A percentile compares a stretch with the other conserved stretches of the same genome.
phyloP scores from a whole-genome alignment of 2,888 invertebrate species.

The Cenopis cana region DNA sequence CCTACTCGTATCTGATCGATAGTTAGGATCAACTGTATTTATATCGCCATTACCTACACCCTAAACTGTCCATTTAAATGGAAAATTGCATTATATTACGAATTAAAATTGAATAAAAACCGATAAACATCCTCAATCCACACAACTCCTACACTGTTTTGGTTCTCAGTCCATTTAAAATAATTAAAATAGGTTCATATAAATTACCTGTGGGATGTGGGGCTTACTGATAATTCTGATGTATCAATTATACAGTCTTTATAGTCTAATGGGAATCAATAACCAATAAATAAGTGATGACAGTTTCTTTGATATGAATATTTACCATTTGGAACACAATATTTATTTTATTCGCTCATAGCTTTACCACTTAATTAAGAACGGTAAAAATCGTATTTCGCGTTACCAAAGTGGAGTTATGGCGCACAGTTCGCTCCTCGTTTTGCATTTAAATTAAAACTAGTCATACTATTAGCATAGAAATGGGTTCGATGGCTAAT shows the following conservation, averaged over 20 bases:
- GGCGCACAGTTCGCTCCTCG: slow-evolving; percentile 50
- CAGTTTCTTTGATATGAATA: slow-evolving; percentile 53
- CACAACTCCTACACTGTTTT: slow-evolving; percentile 18
- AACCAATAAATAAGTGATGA: slow-evolving; percentile 61
- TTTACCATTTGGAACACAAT: slow-evolving; percentile 43
- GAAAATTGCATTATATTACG: neutral
- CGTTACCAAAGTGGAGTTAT: slow-evolving; percentile 45
- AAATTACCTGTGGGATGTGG: slow-evolving; percentile 8
- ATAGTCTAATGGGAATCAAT: slow-evolving; percentile 41
- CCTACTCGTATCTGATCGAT: neutral
- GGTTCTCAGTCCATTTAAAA: slow-evolving; percentile 27
- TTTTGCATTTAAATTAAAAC: slow-evolving; percentile 69
- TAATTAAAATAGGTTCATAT: slow-evolving; percentile 19
- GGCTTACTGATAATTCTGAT: slow-evolving; percentile 3
- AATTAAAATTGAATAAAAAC: slow-evolving; percentile 31
- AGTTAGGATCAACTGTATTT: slow-evolving; percentile 10
- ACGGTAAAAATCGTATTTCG: slow-evolving; percentile 37
- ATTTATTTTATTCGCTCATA: slow-evolving; percentile 31
- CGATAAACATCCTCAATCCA: slow-evolving; percentile 19
- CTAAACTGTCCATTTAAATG: neutral
- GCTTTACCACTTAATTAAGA: slow-evolving; percentile 46
- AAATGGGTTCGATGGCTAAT: slow-evolving; percentile 80
- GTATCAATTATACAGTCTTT: slow-evolving; percentile 37
- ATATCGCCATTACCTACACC: neutral
- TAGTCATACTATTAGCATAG: slow-evolving; percentile 74